Conservation (phyloP, 1,140 invertebrate species). For the Pinna nobilis region DNA sequence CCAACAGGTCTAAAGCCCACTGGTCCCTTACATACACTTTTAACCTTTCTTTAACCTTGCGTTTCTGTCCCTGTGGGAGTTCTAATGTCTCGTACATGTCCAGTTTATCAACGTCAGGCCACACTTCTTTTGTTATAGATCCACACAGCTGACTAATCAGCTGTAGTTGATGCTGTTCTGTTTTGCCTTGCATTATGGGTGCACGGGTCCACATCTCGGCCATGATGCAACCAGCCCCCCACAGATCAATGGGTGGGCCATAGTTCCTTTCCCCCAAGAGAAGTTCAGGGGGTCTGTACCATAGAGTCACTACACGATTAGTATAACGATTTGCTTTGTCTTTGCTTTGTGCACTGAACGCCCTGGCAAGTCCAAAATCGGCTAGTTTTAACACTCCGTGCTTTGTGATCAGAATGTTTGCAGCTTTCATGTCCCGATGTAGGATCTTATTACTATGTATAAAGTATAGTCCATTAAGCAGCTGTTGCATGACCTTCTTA, state of each 20-base stretch:
- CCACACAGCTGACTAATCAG: slow-evolving; percentile 98
- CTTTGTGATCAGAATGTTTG: slow-evolving; percentile 98
- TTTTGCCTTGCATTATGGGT: slow-evolving; percentile 89
- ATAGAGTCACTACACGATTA: slow-evolving; percentile 97
- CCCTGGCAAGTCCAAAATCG: slow-evolving; percentile 81
- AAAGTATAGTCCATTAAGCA: slow-evolving; percentile 97
- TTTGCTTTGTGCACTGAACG: slow-evolving; percentile 84
- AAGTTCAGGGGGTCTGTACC: slow-evolving; percentile 96
- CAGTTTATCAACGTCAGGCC: slow-evolving; percentile 95
- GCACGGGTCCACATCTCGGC: slow-evolving; percentile 98
- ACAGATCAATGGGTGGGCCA: slow-evolving; percentile 97
- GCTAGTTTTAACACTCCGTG: slow-evolving; percentile 85
- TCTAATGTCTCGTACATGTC: slow-evolving; percentile 95
- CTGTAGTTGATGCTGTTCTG: slow-evolving; percentile 96
- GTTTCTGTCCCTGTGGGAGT: slow-evolving; percentile 91
- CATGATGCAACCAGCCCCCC: slow-evolving; percentile 99
- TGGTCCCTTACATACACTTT: slow-evolving; percentile 95
- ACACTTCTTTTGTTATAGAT: slow-evolving; percentile 92
- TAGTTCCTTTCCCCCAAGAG: slow-evolving; percentile 92
- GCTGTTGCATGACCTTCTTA: slow-evolving; percentile 98
- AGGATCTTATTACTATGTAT: slow-evolving; percentile 97
- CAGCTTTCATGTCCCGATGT: slow-evolving; percentile 99
- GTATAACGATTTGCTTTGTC: slow-evolving; percentile 95
- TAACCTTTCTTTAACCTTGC: slow-evolving; percentile 92
- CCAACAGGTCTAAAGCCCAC: slow-evolving; percentile 93